These are phyloP conservation scores for Cyclargus thomasi DNA, from an alignment of 1,140 invertebrate species.

Conservation along the genomic window DNA sequence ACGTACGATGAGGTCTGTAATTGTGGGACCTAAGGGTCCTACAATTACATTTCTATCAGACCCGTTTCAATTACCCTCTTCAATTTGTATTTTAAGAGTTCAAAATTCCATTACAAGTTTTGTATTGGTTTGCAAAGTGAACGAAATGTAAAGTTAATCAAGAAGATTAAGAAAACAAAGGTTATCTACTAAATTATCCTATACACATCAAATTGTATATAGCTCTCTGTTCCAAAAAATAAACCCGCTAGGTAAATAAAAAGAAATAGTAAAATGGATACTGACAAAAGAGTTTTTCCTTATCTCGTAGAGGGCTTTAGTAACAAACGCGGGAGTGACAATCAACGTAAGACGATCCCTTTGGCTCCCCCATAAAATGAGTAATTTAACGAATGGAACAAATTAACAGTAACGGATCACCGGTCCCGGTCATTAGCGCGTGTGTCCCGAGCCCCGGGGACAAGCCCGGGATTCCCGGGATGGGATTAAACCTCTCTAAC, in stretches of 20 bases:
- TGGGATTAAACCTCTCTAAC: background rate
- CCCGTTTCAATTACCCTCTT: background rate
- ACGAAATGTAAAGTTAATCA: too few species aligned
- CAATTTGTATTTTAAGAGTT: background rate
- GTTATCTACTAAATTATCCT: too few species aligned
- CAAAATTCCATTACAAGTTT: too few species aligned
- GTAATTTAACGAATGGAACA: background rate
- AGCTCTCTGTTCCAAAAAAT: too few species aligned
- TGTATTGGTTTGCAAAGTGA: too few species aligned
- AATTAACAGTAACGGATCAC: slow-evolving; percentile 1
- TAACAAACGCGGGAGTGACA: background rate
- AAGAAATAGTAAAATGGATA: too few species aligned
- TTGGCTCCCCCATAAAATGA: background rate
- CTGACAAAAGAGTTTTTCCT: too few species aligned
- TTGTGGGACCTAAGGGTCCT: background rate
- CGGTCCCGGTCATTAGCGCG: slow-evolving; percentile 4
- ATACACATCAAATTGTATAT: too few species aligned
- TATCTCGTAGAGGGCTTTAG: too few species aligned
- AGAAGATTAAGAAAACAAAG: too few species aligned
- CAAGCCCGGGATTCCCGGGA: background rate
- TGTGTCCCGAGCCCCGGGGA: background rate
- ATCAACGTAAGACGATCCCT: background rate
- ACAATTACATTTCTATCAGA: background rate
- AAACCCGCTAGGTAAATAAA: too few species aligned
- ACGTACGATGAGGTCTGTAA: background rate